Conservation (phyloP, 2,797 vertebrate species). For the Urosaurus nigricauda region DNA sequence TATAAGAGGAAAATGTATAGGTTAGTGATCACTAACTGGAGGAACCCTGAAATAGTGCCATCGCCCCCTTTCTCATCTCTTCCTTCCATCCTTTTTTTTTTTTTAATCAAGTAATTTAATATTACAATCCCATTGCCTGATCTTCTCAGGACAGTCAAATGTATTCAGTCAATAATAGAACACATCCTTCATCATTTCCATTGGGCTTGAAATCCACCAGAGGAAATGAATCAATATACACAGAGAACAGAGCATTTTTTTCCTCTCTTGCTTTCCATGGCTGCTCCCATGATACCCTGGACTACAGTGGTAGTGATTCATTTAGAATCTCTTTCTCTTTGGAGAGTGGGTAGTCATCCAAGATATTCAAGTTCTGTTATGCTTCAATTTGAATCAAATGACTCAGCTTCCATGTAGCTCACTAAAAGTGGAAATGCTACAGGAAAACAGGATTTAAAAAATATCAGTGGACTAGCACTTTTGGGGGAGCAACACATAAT, state of each 20-base stretch:
- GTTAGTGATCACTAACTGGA: neutral
- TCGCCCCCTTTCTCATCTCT: neutral
- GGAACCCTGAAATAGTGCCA: neutral
- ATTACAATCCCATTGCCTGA: neutral
- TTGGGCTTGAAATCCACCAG: constrained; percentile 16
- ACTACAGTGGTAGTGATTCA: neutral
- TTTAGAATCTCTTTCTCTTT: constrained; percentile 10
- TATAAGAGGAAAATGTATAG: neutral
- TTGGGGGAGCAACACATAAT: neutral
- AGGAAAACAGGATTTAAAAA: neutral
- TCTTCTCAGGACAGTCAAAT: neutral
- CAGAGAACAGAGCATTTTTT: neutral
- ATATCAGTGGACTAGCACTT: neutral
- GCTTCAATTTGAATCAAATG: constrained; percentile 41
- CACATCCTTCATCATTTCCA: constrained; percentile 23
- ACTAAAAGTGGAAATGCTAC: constrained; percentile 34
- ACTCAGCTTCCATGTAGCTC: constrained; percentile 34
- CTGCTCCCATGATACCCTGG: neutral
- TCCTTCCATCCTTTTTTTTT: neutral
- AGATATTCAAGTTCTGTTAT: neutral
- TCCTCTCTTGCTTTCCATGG: neutral
- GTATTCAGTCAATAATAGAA: neutral
- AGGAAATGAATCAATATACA: constrained; percentile 19
- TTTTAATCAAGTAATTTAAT: neutral
- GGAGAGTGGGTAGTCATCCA: constrained; percentile 25